phyloP scores from a whole-genome alignment of 2,113 vertebrate genomes.

The Triplophysa dalaica region DNA sequence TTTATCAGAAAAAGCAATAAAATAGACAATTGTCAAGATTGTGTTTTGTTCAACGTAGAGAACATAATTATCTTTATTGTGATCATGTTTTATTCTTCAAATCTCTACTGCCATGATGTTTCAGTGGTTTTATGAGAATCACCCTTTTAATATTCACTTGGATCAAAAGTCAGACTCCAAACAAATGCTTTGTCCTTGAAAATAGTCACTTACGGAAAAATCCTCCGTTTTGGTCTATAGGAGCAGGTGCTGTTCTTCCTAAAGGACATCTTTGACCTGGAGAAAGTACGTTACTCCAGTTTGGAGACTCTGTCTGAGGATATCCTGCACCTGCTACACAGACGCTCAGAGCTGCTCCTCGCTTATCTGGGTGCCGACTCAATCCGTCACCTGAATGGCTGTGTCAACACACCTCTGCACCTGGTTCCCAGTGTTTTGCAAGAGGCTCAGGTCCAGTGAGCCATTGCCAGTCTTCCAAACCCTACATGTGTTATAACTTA shows the following conservation, averaged over 20 bases:
- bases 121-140: no score
- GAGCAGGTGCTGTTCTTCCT: slow-evolving; percentile 93
- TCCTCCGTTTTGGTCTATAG: slow-evolving; percentile 60
- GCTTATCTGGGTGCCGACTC: slow-evolving; percentile 79
- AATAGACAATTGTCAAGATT: no score
- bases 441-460: slow-evolving; percentile 76
- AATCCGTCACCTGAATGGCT: slow-evolving; percentile 64
- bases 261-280: slow-evolving; percentile 95
- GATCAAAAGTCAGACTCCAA: no score
- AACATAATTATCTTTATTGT: no score
- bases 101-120: no score
- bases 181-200: neutral
- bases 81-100: no score
- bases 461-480: neutral
- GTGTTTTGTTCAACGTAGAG: no score
- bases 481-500: neutral
- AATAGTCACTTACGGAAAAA: no score
- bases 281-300: slow-evolving; percentile 88
- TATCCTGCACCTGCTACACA: slow-evolving; percentile 81
- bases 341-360: slow-evolving; percentile 82
- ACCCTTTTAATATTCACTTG: no score
- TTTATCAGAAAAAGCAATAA: no score
- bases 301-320: slow-evolving; percentile 88
- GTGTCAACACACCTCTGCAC: slow-evolving; percentile 56
- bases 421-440: slow-evolving; percentile 65